Conservation (phyloP, 1,140 invertebrate species). For the Parasteatoda tepidariorum region DNA sequence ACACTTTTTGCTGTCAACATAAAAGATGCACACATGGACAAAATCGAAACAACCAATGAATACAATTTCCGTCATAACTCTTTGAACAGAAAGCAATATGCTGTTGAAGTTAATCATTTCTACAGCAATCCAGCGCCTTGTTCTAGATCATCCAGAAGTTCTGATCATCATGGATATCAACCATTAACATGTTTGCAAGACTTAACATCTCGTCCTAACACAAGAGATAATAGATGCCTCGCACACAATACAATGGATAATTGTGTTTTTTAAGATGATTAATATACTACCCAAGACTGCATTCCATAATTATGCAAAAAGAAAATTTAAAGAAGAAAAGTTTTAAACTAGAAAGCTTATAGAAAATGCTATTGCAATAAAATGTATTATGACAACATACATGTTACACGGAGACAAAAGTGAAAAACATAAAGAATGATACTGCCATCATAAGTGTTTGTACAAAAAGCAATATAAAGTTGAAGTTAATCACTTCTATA, state of each 20-base stretch:
- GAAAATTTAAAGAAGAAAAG: background rate
- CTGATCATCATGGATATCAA: slow-evolving; percentile 49
- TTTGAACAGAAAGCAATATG: slow-evolving; percentile 21
- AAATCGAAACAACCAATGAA: slow-evolving; percentile 5
- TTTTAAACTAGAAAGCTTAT: too few relatives aligned
- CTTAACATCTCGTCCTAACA: slow-evolving; percentile 27
- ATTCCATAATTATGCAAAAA: too few relatives aligned
- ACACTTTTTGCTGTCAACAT: slow-evolving; percentile 89
- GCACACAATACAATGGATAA: slow-evolving; percentile 28
- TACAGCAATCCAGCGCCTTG: slow-evolving; percentile 9
- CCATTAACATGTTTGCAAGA: slow-evolving; percentile 46
- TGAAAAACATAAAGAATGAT: background rate
- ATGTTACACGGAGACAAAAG: slow-evolving; percentile 40
- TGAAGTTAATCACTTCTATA: slow-evolving; percentile 15
- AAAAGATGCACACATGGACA: slow-evolving; percentile 44
- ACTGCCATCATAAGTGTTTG: background rate
- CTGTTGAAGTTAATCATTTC: slow-evolving; percentile 1
- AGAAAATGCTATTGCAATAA: too few relatives aligned
- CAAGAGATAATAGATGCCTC: slow-evolving; percentile 27
- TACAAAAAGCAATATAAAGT: slow-evolving; percentile 16
- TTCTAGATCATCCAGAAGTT: slow-evolving; percentile 20
- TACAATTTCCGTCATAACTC: background rate
- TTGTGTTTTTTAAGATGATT: slow-evolving; percentile 43
- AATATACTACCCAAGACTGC: background rate
- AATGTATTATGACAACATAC: slow-evolving; percentile 81